phyloP scores from a whole-genome alignment of 30 jellyfish, hydroid and myxozoan species.

The Aurelia sp. region DNA sequence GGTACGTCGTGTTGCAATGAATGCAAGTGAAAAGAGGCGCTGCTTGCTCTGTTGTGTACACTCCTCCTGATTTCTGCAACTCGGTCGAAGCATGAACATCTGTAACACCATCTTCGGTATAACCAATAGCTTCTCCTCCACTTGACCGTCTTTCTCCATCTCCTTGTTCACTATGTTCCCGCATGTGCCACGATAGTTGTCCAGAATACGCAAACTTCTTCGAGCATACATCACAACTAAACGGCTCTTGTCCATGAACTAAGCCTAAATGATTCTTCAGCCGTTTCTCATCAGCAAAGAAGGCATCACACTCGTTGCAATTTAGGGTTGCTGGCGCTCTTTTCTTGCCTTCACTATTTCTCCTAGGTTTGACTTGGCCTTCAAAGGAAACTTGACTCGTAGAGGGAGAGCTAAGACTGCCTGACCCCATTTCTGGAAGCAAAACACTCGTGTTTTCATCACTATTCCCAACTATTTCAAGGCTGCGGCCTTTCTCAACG shows the following conservation, averaged over 20 bases:
- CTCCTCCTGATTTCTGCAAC: neutral
- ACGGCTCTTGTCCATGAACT: conserved; percentile 80
- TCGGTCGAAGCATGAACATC: neutral
- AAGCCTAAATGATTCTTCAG: conserved; percentile 79
- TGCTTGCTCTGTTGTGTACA: conserved; percentile 12
- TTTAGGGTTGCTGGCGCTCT: neutral
- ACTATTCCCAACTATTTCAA: conserved; percentile 64
- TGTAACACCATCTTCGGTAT: neutral
- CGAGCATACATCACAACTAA: conserved; percentile 66
- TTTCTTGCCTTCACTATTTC: neutral
- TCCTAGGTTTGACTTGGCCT: neutral
- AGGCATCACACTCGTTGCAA: conserved; percentile 75
- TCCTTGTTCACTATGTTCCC: conserved; percentile 27
- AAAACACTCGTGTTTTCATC: neutral
- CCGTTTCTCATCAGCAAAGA: conserved; percentile 60
- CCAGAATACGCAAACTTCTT: conserved; percentile 79
- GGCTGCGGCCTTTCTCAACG: conserved; percentile 68
- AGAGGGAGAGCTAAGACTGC: neutral
- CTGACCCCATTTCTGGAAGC: neutral
- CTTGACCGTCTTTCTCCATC: too few relatives aligned
- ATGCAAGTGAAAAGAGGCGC: conserved; percentile 46
- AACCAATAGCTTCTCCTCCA: neutral
- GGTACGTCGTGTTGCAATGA: conserved; percentile 74
- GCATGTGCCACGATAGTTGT: conserved; percentile 83
- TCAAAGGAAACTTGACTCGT: neutral